phyloP scores from a whole-genome alignment of 2,113 vertebrate species.

The Saguinus imperator region DNA sequence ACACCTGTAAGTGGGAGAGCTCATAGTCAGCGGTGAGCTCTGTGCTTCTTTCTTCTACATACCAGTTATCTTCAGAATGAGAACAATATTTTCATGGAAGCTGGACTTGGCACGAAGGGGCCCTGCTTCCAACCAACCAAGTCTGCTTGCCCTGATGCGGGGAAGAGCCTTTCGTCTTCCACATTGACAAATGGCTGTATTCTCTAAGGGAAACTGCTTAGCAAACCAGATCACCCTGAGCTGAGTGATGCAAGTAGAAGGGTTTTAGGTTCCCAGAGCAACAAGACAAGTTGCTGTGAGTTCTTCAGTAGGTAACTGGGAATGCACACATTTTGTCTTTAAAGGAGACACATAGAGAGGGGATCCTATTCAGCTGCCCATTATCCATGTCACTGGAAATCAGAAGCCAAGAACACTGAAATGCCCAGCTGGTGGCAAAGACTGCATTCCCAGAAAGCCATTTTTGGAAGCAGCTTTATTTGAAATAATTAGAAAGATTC shows the following conservation, averaged over 20 bases:
- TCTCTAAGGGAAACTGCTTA: neutral
- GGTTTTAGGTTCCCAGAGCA: neutral
- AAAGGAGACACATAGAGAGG: neutral
- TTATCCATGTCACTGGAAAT: neutral
- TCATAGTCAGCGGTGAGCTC: rapidly evolving
- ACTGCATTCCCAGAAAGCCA: conserved; percentile 35
- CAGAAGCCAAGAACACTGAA: neutral
- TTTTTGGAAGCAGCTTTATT: conserved; percentile 71
- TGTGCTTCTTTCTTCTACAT: rapidly evolving
- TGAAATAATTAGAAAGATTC: conserved; percentile 69
- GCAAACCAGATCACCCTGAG: neutral
- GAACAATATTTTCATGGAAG: neutral
- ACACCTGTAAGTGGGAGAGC: neutral
- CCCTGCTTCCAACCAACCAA: neutral
- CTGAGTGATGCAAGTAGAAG: neutral
- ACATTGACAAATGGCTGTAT: neutral
- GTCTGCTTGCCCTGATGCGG: rapidly evolving
- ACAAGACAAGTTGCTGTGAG: neutral
- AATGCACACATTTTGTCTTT: neutral
- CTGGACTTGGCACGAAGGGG: neutral
- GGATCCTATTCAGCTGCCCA: neutral
- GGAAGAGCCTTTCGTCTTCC: neutral
- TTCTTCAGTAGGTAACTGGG: neutral
- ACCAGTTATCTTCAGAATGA: neutral
- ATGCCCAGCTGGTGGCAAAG: conserved; percentile 47